A percentile compares a stretch with the other conserved stretches of the same genome.
Evolutionary conservation across 2,797 vertebrate genomes (phyloP).

Genomic region (Sebastes hubbsi): DNA sequence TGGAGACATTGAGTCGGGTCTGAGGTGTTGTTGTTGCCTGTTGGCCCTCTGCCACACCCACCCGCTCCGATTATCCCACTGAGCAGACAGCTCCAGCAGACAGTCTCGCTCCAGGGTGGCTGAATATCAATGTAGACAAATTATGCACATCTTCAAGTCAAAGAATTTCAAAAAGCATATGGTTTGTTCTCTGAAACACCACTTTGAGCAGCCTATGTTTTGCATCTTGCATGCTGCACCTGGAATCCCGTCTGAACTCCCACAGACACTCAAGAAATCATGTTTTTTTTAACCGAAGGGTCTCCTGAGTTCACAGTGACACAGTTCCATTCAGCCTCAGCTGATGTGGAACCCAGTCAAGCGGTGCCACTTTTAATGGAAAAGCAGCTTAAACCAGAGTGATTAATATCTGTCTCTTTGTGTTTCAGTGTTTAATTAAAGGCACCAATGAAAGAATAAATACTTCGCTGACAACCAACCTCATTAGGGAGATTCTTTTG

Average conservation of each 20-base stretch:
- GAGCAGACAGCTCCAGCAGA: slow-evolving; percentile 65
- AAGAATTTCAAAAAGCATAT: slow-evolving; percentile 20
- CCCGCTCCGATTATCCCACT: slow-evolving; percentile 48
- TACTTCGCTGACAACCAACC: slow-evolving; percentile 39
- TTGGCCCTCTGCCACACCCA: slow-evolving; percentile 72
- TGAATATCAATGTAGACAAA: slow-evolving; percentile 45
- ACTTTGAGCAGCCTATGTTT: neutral
- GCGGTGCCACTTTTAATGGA: slow-evolving; percentile 56
- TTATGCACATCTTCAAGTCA: slow-evolving; percentile 48
- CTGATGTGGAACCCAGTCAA: slow-evolving; percentile 43
- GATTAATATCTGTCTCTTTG: slow-evolving; percentile 60
- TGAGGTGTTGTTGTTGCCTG: slow-evolving; percentile 16
- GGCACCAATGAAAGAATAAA: slow-evolving; percentile 45
- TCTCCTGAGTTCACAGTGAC: slow-evolving; percentile 35
- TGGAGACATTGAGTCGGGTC: slow-evolving; percentile 52
- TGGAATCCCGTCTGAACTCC: slow-evolving; percentile 3
- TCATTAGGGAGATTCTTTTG: slow-evolving; percentile 47
- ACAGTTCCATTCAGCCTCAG: slow-evolving; percentile 40
- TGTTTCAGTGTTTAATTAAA: slow-evolving; percentile 72
- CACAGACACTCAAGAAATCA: neutral
- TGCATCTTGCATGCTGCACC: neutral
- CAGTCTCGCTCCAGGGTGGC: slow-evolving; percentile 49
- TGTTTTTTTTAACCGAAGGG: neutral
- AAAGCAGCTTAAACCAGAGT: slow-evolving; percentile 53
- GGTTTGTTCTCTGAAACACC: slow-evolving; percentile 10